Evolutionary conservation across 2,888 invertebrate genomes (phyloP), one percentile per base, ranked within the genome.

Genomic region (Kryphioiulus occultus): DNA sequence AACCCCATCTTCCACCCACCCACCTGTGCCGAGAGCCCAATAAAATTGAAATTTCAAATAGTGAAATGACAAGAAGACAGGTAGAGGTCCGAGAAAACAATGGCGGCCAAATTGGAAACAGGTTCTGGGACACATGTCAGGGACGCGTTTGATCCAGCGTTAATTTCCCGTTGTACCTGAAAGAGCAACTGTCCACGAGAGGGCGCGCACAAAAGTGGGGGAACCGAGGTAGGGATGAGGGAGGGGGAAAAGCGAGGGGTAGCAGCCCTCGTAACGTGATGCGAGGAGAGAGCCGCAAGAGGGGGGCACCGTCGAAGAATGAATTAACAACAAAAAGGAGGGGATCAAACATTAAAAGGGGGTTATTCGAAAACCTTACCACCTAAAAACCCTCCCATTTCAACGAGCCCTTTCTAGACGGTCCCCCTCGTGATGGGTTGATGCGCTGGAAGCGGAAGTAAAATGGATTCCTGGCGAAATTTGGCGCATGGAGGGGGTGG

Each of bases 1-100:
- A 78, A 78, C 78, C 78, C 78, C 78, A 26, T 78, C 85, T 44
- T 44, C 85, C 85, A 85, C 39, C 39, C 85, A 85, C 85, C 39
- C 85, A 78, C 78, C 78, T 78, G 78, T 26, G 26, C 78, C 3
- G 22, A 9, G 26, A 10, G 26, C 15, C 22, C 78, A 17, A 78
- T 30, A 78, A 78, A 30, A 78, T 78, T 26, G 78, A 78, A 78
- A 78, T 78, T 78, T 78, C 78, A 78, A 78, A 15, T 2, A 30
- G 26, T 2, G 19, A 44, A 44, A 85, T 42, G 44, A 85, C 39
- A 85, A 44, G 44, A 42, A 85, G 85, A 85, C 85, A 85, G 39
- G 39, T 85, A 39, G 85, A 85, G 42, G 26, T 1, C 32, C 39
- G 19, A 12, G 85, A 85, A 85, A 42, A 85, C 85, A 85, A 85